These are phyloP conservation scores for Therioaphis trifolii DNA, from an alignment of 2,888 invertebrate species.

Conservation along the genomic window DNA sequence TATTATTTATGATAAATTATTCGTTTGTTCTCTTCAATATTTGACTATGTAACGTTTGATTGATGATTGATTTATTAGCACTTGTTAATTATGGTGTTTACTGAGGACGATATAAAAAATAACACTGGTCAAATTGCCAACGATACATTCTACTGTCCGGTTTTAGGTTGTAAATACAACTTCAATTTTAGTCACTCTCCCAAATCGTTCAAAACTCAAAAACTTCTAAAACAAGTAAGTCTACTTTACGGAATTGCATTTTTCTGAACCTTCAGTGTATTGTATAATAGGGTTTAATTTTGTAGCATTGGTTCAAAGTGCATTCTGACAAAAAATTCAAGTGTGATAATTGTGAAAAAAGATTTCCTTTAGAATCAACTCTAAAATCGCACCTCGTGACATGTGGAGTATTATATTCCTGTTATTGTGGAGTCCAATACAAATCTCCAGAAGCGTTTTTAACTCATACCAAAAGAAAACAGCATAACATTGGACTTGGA, in stretches of 20 bases:
- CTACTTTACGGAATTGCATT: background rate
- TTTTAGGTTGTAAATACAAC: constrained; percentile 50
- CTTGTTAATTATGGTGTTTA: constrained; percentile 21
- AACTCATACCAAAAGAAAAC: constrained; percentile 54
- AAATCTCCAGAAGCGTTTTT: constrained; percentile 63
- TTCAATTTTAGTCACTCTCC: background rate
- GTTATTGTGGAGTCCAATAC: constrained; percentile 62
- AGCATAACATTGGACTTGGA: constrained; percentile 54
- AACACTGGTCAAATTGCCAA: background rate
- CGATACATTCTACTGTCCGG: constrained; percentile 31
- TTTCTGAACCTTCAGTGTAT: background rate
- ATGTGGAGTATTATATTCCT: constrained; percentile 63
- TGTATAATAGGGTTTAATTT: background rate
- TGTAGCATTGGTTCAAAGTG: constrained; percentile 63
- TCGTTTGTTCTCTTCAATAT: too few relatives aligned
- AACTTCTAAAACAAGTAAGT: constrained; percentile 54
- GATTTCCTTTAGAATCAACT: constrained; percentile 60
- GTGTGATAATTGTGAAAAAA: constrained; percentile 61
- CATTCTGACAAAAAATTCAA: constrained; percentile 61
- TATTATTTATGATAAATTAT: too few relatives aligned
- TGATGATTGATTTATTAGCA: too few relatives aligned
- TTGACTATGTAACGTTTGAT: too few relatives aligned
- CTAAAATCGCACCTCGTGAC: constrained; percentile 58
- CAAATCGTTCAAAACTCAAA: constrained; percentile 41
- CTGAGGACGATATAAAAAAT: background rate